Percentiles rank a stretch among this genome's conserved stretches.
These are phyloP conservation scores for Drosophila pachea DNA, from an alignment of 1,140 invertebrate species.

Conservation along the genomic window DNA sequence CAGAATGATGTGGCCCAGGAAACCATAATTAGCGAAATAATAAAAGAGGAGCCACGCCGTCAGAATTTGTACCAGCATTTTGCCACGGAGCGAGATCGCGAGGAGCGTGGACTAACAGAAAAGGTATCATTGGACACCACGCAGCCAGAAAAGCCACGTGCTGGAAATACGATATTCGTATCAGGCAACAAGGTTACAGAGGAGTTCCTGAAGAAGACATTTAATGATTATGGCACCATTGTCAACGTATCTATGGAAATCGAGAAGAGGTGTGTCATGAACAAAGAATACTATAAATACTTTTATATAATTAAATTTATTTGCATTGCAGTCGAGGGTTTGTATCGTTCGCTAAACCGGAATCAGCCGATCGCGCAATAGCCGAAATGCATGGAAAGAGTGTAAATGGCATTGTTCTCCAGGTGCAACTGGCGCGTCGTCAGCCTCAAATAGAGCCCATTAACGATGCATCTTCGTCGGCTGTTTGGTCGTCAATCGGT, in stretches of 20 bases:
- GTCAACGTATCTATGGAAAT: slow-evolving; percentile 94
- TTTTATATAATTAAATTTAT: slow-evolving; percentile 8
- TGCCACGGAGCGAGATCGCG: slow-evolving; percentile 85
- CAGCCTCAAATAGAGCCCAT: slow-evolving; percentile 90
- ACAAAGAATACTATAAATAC: slow-evolving; percentile 8
- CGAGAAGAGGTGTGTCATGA: slow-evolving; percentile 86
- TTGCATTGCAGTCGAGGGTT: slow-evolving; percentile 85
- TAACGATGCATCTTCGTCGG: slow-evolving; percentile 87
- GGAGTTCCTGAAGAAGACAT: slow-evolving; percentile 89
- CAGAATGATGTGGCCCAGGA: slow-evolving; percentile 81
- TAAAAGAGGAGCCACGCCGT: slow-evolving; percentile 75
- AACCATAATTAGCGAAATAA: slow-evolving; percentile 76
- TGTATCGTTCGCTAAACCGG: slow-evolving; percentile 94
- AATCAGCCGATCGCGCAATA: slow-evolving; percentile 92
- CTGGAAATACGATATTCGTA: slow-evolving; percentile 93
- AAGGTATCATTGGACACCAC: slow-evolving; percentile 72
- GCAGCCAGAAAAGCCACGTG: slow-evolving; percentile 83
- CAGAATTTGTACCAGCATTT: slow-evolving; percentile 94
- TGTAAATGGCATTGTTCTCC: slow-evolving; percentile 87
- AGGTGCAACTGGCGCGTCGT: slow-evolving; percentile 88
- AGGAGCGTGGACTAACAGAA: slow-evolving; percentile 81
- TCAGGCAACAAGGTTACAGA: slow-evolving; percentile 90
- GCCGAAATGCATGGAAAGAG: slow-evolving; percentile 91
- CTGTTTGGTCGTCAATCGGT: slow-evolving; percentile 89
- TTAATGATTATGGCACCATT: slow-evolving; percentile 88